A percentile compares a stretch with the other conserved stretches of the same genome.
These are phyloP conservation scores for Drosophila bifasciata DNA, from an alignment of 1,140 invertebrate genomes.

Conservation along the genomic window DNA sequence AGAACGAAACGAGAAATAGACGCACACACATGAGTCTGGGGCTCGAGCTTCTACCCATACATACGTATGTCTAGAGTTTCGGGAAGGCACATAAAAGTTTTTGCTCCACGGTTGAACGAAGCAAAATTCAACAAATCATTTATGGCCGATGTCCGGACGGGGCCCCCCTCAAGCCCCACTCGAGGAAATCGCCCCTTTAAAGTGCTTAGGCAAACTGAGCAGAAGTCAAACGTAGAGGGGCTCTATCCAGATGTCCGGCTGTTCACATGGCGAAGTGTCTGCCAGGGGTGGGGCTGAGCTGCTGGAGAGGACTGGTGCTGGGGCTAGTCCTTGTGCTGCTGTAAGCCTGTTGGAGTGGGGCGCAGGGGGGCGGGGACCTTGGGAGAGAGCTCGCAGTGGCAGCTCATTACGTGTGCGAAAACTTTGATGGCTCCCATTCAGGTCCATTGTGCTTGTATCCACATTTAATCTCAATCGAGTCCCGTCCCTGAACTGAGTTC, in stretches of 20 bases:
- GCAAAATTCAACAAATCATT: conserved; percentile 32
- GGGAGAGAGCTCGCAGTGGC: conserved; percentile 31
- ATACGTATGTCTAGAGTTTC: neutral
- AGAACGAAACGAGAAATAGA: no score
- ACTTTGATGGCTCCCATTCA: conserved; percentile 36
- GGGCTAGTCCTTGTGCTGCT: conserved; percentile 1
- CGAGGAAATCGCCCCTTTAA: conserved; percentile 29
- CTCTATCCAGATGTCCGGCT: conserved; percentile 11
- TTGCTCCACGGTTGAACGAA: conserved; percentile 16
- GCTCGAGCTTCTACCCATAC: neutral
- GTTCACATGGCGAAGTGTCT: conserved; percentile 2
- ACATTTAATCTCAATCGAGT: no score
- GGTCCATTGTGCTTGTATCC: conserved; percentile 27
- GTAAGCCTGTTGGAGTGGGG: conserved; percentile 9
- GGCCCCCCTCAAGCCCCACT: neutral
- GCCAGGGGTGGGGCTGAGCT: neutral
- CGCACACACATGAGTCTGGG: no score
- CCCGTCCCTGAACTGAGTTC: no score
- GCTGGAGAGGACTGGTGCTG: neutral
- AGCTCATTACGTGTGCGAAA: conserved; percentile 54
- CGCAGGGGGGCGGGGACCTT: conserved; percentile 23
- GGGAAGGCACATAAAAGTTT: conserved; percentile 18
- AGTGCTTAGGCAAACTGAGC: conserved; percentile 45
- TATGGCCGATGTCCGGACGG: conserved; percentile 5
- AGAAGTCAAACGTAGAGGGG: conserved; percentile 53